Evolutionary conservation across 2,797 vertebrate genomes (phyloP).

Genomic region (Falco columbarius): DNA sequence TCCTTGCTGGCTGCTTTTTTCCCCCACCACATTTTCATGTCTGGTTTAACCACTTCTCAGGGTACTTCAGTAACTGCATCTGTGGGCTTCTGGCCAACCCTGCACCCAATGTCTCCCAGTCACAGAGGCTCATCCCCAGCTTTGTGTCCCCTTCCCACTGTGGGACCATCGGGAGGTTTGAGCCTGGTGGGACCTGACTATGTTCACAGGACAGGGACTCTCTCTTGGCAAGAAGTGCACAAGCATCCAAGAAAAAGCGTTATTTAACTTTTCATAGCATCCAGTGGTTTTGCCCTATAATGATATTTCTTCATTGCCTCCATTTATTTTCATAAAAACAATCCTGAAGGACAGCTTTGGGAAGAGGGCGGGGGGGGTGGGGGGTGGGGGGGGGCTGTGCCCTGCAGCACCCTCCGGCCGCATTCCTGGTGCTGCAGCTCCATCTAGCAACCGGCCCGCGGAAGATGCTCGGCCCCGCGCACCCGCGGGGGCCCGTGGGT

Average conservation of each 20-base stretch:
- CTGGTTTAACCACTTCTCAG: background rate
- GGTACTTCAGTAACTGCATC: fast-evolving
- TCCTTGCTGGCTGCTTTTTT: background rate
- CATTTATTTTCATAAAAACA: conserved; percentile 4
- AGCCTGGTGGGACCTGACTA: background rate
- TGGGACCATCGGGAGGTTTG: fast-evolving
- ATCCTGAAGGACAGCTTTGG: background rate
- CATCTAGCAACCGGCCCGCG: conserved; percentile 66
- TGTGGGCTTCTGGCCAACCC: fast-evolving
- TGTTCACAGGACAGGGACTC: fast-evolving
- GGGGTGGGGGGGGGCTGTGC: too few species aligned
- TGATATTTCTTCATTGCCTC: background rate
- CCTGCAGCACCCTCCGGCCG: background rate
- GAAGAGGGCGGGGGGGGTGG: background rate
- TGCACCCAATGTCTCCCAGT: fast-evolving
- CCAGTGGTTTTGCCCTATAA: background rate
- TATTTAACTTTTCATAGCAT: background rate
- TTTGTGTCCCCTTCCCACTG: background rate
- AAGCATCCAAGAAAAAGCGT: background rate
- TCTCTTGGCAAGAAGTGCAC: background rate
- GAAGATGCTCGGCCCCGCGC: background rate
- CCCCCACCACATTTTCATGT: fast-evolving
- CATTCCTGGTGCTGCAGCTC: conserved; percentile 77
- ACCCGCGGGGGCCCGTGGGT: too few species aligned
- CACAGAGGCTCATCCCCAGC: background rate